Evolutionary conservation across 2,888 invertebrate species (phyloP).

Genomic region (Ichneumoninae sp.): DNA sequence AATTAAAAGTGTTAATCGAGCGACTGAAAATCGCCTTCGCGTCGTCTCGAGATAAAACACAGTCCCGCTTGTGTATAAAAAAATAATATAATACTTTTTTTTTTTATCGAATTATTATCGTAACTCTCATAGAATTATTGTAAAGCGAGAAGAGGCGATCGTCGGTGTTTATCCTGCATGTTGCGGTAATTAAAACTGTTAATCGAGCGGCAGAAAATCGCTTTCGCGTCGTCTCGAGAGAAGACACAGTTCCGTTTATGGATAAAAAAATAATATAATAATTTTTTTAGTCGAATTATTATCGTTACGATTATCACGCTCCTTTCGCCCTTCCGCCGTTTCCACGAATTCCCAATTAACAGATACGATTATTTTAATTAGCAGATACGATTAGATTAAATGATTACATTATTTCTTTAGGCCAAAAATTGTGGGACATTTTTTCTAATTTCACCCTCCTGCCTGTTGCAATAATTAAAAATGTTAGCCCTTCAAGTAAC

Average conservation of each 20-base stretch:
- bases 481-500: background rate
- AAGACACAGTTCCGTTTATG: slow-evolving; percentile 33
- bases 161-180: too few relatives aligned
- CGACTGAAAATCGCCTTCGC: background rate
- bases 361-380: too few relatives aligned
- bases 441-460: background rate
- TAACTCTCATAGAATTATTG: background rate
- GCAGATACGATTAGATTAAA: too few relatives aligned
- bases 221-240: slow-evolving; percentile 17
- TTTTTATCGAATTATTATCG: slow-evolving; percentile 72
- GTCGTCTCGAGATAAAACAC: slow-evolving; percentile 17
- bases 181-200: background rate
- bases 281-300: slow-evolving; percentile 64
- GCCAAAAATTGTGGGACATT: slow-evolving; percentile 10
- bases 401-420: slow-evolving; percentile 47
- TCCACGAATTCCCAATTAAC: slow-evolving; percentile 67
- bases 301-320: slow-evolving; percentile 81
- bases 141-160: too few relatives aligned
- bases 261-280: slow-evolving; percentile 55
- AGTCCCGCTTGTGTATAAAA: slow-evolving; percentile 44
- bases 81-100: slow-evolving; percentile 55
- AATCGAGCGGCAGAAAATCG: background rate
- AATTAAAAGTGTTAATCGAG: background rate
- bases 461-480: background rate
- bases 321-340: slow-evolving; percentile 75